These are phyloP conservation scores for Cheirogaleus major DNA, from an alignment of 2,797 vertebrate genomes.

Conservation along the genomic window DNA sequence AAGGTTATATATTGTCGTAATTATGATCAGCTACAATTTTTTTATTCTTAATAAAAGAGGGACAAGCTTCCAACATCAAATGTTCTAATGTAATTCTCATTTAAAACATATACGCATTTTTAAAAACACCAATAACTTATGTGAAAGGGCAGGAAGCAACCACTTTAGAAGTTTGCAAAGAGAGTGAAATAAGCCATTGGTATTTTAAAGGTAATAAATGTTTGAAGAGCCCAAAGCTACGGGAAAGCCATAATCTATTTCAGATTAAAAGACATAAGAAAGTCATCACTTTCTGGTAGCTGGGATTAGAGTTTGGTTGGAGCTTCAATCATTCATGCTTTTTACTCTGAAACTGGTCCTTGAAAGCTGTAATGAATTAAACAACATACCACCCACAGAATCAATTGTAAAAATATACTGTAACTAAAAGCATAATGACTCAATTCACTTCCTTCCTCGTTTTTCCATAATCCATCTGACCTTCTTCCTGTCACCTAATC, in stretches of 20 bases:
- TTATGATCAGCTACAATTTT: constrained; percentile 2
- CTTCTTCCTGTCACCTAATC: constrained; percentile 72
- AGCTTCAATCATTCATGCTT: constrained; percentile 54
- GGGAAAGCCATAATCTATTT: constrained; percentile 68
- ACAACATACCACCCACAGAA: constrained; percentile 71
- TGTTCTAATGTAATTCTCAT: neutral
- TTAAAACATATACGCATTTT: constrained; percentile 23
- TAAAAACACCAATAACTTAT: constrained; percentile 31
- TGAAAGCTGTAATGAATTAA: constrained; percentile 78
- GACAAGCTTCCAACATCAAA: neutral
- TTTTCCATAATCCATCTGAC: constrained; percentile 71
- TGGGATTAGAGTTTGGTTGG: constrained; percentile 58
- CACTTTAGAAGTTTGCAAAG: constrained; percentile 50
- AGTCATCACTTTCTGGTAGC: constrained; percentile 19
- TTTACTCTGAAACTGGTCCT: constrained; percentile 71
- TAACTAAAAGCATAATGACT: constrained; percentile 72
- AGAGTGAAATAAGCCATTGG: constrained; percentile 51
- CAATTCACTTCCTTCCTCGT: constrained; percentile 70
- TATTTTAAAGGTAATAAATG: constrained; percentile 64
- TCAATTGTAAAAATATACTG: constrained; percentile 67
- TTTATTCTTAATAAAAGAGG: neutral
- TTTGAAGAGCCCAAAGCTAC: constrained; percentile 38
- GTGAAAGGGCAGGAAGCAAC: constrained; percentile 52
- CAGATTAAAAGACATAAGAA: constrained; percentile 69
- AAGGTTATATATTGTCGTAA: neutral